A percentile compares a stretch with the other conserved stretches of the same genome.
phyloP scores from a whole-genome alignment of 1,140 invertebrate genomes.

The Drosophila obscura region DNA sequence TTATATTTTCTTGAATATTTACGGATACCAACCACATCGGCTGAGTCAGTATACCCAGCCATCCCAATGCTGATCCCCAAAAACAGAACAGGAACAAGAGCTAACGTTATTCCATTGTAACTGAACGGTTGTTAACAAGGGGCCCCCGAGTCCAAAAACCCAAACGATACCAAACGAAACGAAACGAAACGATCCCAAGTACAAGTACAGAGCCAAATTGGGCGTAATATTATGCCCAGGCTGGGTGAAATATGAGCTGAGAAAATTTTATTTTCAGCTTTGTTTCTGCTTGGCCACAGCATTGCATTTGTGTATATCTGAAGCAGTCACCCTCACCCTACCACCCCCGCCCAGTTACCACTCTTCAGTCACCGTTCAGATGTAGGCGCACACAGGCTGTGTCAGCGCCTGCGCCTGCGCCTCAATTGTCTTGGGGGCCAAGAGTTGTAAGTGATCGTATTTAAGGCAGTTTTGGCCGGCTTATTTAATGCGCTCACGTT shows the following conservation, averaged over 20 bases:
- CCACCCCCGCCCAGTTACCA: not conserved
- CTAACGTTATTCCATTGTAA: slow-evolving; percentile 75
- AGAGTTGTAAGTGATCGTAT: slow-evolving; percentile 26
- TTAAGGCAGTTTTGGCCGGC: slow-evolving; percentile 33
- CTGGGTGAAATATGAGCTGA: slow-evolving; percentile 78
- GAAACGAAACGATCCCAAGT: slow-evolving; percentile 28
- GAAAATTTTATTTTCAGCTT: slow-evolving; percentile 76
- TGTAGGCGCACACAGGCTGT: slow-evolving; percentile 7
- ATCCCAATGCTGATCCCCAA: slow-evolving; percentile 12
- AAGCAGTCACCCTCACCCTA: not conserved
- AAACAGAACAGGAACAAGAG: slow-evolving; percentile 55
- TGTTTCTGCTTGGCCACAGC: slow-evolving; percentile 40
- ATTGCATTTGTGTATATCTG: slow-evolving; percentile 53
- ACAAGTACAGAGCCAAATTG: slow-evolving; percentile 69
- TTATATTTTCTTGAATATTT: no score
- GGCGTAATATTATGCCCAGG: slow-evolving; percentile 74
- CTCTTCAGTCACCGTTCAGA: not conserved
- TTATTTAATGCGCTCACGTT: slow-evolving; percentile 35
- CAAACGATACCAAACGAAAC: slow-evolving; percentile 28
- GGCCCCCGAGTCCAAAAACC: slow-evolving; percentile 49
- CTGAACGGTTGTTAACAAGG: slow-evolving; percentile 75
- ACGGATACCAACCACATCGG: not conserved
- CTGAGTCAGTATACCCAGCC: slow-evolving; percentile 4
- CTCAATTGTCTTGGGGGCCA: slow-evolving; percentile 30
- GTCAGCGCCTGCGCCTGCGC: slow-evolving; percentile 21